Evolutionary conservation across 2,113 vertebrate species (phyloP).

Genomic region (Microtus montanus): DNA sequence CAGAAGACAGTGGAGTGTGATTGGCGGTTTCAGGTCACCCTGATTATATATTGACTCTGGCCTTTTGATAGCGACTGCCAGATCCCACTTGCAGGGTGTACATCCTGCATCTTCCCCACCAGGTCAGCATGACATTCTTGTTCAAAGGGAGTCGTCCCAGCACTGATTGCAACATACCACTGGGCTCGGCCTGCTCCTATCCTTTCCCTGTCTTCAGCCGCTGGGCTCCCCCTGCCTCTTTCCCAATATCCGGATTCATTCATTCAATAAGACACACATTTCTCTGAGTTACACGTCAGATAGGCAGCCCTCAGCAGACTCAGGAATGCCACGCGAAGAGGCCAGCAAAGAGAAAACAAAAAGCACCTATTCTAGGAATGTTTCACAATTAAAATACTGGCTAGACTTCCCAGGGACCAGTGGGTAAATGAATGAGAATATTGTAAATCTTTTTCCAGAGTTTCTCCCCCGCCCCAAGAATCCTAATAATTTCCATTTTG

Average conservation of each 20-base stretch:
- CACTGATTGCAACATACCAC: conserved; percentile 39
- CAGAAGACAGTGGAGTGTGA: conserved; percentile 58
- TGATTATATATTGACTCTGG: conserved; percentile 60
- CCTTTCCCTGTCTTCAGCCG: not conserved
- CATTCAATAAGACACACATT: not conserved
- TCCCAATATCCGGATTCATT: not conserved
- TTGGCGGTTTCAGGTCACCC: conserved; percentile 56
- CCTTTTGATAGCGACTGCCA: conserved; percentile 45
- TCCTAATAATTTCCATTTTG: conserved; percentile 32
- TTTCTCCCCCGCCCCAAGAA: not conserved
- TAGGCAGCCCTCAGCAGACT: not conserved
- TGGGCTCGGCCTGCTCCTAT: not conserved
- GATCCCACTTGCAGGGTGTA: conserved; percentile 16
- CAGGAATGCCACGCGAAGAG: not conserved
- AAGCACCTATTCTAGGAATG: not conserved
- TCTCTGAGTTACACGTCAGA: not conserved
- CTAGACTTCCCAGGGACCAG: not conserved
- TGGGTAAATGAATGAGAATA: conserved; percentile 1
- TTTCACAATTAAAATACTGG: not conserved
- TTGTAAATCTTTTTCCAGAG: not conserved
- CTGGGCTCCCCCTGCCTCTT: conserved; percentile 2
- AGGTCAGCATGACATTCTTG: conserved; percentile 73
- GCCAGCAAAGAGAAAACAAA: conserved; percentile 38
- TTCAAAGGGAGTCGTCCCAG: conserved; percentile 59
- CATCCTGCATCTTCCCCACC: conserved; percentile 36